These are phyloP conservation scores for Pygathrix nemaeus DNA, from an alignment of 2,113 vertebrate genomes.

Conservation along the genomic window DNA sequence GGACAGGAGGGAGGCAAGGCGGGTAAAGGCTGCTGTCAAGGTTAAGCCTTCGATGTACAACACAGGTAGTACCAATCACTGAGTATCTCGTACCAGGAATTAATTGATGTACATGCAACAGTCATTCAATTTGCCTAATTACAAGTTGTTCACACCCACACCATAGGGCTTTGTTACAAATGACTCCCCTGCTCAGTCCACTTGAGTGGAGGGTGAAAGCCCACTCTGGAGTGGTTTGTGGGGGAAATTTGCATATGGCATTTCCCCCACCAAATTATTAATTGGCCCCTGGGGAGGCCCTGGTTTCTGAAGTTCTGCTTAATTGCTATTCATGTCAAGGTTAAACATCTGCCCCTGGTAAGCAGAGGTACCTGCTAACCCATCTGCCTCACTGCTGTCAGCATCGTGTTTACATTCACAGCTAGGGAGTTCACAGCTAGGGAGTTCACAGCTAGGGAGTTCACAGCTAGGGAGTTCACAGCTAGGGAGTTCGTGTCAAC, in stretches of 20 bases:
- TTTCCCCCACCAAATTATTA: conserved; percentile 70
- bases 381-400: not conserved
- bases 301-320: conserved; percentile 53
- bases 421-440: conserved; percentile 12
- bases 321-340: conserved; percentile 66
- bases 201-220: not conserved
- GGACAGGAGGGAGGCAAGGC: not conserved
- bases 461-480: conserved; percentile 55
- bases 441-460: conserved; percentile 35
- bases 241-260: conserved; percentile 49
- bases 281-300: conserved; percentile 63
- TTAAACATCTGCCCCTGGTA: conserved; percentile 59
- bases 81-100: conserved; percentile 56
- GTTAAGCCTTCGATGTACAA: not conserved
- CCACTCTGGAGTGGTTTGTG: not conserved
- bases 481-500: conserved; percentile 60
- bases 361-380: not conserved
- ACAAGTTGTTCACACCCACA: conserved; percentile 49
- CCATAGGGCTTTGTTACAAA: conserved; percentile 56
- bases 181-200: conserved; percentile 22
- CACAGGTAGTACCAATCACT: not conserved
- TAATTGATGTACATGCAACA: conserved; percentile 60
- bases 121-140: conserved; percentile 72
- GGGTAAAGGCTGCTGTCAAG: not conserved
- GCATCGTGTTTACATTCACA: conserved; percentile 63